Conservation (phyloP, 1,140 invertebrate species). For the Phocides pigmalion region DNA sequence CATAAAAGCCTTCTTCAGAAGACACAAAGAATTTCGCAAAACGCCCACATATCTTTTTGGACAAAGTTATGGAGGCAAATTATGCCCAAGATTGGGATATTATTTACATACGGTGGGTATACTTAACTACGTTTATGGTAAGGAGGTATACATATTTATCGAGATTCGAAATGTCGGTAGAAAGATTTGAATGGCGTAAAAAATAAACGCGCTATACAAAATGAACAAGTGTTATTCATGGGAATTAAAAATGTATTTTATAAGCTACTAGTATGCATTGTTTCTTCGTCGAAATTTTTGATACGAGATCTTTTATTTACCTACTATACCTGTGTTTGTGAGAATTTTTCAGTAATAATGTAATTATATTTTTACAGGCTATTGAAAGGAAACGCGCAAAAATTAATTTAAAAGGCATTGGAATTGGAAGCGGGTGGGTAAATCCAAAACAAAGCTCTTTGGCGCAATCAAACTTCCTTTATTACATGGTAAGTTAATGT, state of each 20-base stretch:
- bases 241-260: too few relatives aligned
- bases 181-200: too few relatives aligned
- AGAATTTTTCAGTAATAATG: background rate
- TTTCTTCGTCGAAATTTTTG: background rate
- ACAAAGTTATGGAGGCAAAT: constrained; percentile 90
- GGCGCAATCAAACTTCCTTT: constrained; percentile 57
- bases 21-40: constrained; percentile 83
- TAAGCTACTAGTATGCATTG: too few relatives aligned
- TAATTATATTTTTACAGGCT: constrained; percentile 80
- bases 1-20: constrained; percentile 82
- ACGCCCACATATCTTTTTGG: constrained; percentile 88
- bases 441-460: constrained; percentile 83
- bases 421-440: constrained; percentile 91
- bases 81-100: constrained; percentile 86
- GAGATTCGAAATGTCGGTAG: too few relatives aligned
- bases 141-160: background rate
- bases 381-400: constrained; percentile 85
- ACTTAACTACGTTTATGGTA: background rate
- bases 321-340: background rate
- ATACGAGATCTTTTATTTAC: background rate
- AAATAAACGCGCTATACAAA: too few relatives aligned
- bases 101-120: constrained; percentile 68
- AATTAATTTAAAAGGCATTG: constrained; percentile 89
- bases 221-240: too few relatives aligned
- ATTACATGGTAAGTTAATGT: constrained; percentile 53